Percentiles rank a stretch among this genome's conserved stretches.
phyloP scores from a whole-genome alignment of 2,113 vertebrate species.

The Desmodus rotundus region DNA sequence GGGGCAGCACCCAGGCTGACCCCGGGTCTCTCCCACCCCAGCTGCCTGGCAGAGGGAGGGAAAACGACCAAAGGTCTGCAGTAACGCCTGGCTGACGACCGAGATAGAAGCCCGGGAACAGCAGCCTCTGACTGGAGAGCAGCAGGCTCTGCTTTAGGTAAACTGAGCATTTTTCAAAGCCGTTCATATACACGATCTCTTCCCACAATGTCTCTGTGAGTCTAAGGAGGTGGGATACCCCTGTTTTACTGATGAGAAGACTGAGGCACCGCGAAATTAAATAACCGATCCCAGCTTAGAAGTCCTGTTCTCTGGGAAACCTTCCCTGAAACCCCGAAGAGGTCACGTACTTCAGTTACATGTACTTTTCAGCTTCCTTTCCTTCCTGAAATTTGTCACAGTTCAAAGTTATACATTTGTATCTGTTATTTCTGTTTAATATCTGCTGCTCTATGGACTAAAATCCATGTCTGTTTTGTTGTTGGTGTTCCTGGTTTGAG shows the following conservation, averaged over 20 bases:
- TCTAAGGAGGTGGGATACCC: not conserved
- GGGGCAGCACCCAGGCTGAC: not conserved
- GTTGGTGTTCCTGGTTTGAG: not conserved
- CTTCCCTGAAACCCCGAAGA: not conserved
- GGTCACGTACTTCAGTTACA: not conserved
- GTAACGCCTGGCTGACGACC: not conserved
- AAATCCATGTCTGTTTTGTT: not conserved
- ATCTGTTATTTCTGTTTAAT: slow-evolving; percentile 11
- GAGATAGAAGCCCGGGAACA: not conserved
- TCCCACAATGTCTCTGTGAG: not conserved
- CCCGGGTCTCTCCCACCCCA: not conserved
- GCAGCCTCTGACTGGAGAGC: not conserved
- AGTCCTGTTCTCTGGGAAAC: not conserved
- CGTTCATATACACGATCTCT: not conserved
- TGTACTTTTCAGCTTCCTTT: not conserved
- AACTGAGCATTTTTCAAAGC: not conserved
- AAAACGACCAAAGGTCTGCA: slow-evolving; percentile 18
- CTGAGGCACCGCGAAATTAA: not conserved
- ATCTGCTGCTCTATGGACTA: not conserved
- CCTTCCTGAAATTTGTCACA: not conserved
- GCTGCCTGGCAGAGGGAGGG: not conserved
- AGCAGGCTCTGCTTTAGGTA: not conserved
- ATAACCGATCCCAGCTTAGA: not conserved
- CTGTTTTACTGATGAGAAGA: not conserved
- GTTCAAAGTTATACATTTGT: not conserved